Evolutionary conservation across 2,797 vertebrate genomes (phyloP), one percentile per base, ranked within the genome.

Genomic region (Coregonus ussuriensis): DNA sequence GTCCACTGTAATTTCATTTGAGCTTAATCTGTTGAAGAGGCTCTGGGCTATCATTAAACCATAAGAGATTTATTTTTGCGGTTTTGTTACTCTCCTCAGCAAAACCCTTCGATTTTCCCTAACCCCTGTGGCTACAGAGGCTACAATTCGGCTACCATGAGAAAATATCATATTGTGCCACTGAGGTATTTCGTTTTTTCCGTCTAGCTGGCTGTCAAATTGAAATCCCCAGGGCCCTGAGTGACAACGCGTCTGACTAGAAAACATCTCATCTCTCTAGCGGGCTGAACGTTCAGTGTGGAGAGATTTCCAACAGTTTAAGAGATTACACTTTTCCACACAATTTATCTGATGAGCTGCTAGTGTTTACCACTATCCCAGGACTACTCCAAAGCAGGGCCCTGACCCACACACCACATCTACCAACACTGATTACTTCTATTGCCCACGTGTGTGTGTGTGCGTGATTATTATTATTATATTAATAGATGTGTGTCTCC

Each of bases 221-320:
- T n/a, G 9, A 21, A 51, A 51, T 18, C 41, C 1, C 51, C 41
- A 47, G 41, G 41, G 41, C 9, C 11, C n/a, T 21, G 37, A 51
- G 4, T 71, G 41, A 51, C 37, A 37, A 37, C 35, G 11, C 3
- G 13, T 70, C 51, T 11, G 16, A 67, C 21, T 13, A 29, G 14
- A 66, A 52, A 15, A 47, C 9, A 6, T 67, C 62, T 51, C 65
- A 76, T 84, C 59, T 62, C 29, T 35, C 65, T 72, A 53, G 56
- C 77, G 69, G 14, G 15, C 25, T 69, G 59, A 66, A 66, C 47
- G n/a, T 59, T 18, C 18, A 77, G 86, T 72, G 77, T 80, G 81
- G 84, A 87, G 76, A 21, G 80, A 80, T 85, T 88, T 87, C 35
- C 77, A 53, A 51, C 77, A 79, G 88, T 84, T 88, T 90, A 86